Evolutionary conservation across 2,797 vertebrate species (phyloP).

Genomic region (Spinibarbus caldwelli): DNA sequence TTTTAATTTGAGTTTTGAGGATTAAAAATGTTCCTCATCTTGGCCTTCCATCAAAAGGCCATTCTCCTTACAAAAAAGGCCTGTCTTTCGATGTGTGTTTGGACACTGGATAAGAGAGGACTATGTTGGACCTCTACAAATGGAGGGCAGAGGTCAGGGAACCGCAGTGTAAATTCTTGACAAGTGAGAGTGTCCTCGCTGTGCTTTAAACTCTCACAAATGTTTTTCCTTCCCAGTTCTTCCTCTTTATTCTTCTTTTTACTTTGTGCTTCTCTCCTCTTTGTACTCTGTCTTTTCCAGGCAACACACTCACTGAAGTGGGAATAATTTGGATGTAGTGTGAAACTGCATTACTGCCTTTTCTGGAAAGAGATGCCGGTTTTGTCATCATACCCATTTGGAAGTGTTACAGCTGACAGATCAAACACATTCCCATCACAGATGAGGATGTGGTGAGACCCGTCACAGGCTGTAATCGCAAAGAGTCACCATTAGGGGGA

Average conservation of each 20-base stretch:
- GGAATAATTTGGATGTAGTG: not conserved
- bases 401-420: slow-evolving; percentile 27
- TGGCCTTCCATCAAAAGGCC: not conserved
- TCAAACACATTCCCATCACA: slow-evolving; percentile 26
- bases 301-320: not conserved
- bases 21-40: slow-evolving; percentile 13
- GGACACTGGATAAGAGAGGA: slow-evolving; percentile 26
- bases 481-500: slow-evolving; percentile 1
- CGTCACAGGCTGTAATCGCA: slow-evolving; percentile 18
- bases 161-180: slow-evolving; percentile 22
- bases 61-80: slow-evolving; percentile 11
- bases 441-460: slow-evolving; percentile 20
- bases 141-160: slow-evolving; percentile 37
- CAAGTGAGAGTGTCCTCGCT: slow-evolving; percentile 17
- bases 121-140: slow-evolving; percentile 8
- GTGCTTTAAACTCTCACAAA: slow-evolving; percentile 17
- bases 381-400: slow-evolving; percentile 18
- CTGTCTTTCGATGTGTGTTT: too few relatives aligned
- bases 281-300: slow-evolving; percentile 34
- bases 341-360: slow-evolving; percentile 26
- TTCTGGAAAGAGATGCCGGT: not conserved
- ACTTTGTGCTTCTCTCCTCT: not conserved
- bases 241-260: not conserved
- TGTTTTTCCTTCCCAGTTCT: not conserved
- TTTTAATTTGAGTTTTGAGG: slow-evolving; percentile 22